Evolutionary conservation across 2,888 invertebrate genomes (phyloP).

Genomic region (Ctenicera cuprea): DNA sequence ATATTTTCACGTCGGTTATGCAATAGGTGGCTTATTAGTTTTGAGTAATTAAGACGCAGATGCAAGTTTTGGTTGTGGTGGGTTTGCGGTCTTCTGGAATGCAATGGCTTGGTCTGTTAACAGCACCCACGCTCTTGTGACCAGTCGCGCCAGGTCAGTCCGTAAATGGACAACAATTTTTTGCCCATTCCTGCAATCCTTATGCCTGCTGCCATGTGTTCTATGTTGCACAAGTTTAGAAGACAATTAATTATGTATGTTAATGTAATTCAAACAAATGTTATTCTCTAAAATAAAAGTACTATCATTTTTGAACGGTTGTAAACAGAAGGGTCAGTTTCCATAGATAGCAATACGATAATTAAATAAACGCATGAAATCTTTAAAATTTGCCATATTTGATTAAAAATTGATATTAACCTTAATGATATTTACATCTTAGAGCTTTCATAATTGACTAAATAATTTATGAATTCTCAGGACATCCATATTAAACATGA

Average conservation of each 20-base stretch:
- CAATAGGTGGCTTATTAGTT: slow-evolving; percentile 5
- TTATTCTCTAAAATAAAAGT: background rate
- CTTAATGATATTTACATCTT: no score
- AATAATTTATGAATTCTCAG: no score
- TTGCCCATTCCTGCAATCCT: slow-evolving; percentile 39
- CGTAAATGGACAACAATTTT: slow-evolving; percentile 46
- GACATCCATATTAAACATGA: no score
- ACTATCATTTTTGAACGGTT: background rate
- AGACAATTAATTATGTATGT: slow-evolving; percentile 40
- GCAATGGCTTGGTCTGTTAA: slow-evolving; percentile 40
- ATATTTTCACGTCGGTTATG: background rate
- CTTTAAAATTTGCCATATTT: no score
- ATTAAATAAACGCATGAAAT: no score
- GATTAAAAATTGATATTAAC: no score
- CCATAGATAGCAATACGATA: no score
- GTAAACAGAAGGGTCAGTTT: background rate
- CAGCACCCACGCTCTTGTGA: slow-evolving; percentile 46
- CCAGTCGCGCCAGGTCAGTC: slow-evolving; percentile 45
- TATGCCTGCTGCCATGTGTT: slow-evolving; percentile 36
- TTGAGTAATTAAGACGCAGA: slow-evolving; percentile 31
- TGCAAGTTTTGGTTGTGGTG: slow-evolving; percentile 21
- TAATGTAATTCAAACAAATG: slow-evolving; percentile 29
- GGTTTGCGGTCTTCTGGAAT: slow-evolving; percentile 45
- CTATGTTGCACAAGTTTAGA: slow-evolving; percentile 42
- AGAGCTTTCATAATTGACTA: no score